These are phyloP conservation scores for Cladorhizidae sp. DNA, from an alignment of 37 sponge, comb jelly and placozoan genomes.

Conservation along the genomic window DNA sequence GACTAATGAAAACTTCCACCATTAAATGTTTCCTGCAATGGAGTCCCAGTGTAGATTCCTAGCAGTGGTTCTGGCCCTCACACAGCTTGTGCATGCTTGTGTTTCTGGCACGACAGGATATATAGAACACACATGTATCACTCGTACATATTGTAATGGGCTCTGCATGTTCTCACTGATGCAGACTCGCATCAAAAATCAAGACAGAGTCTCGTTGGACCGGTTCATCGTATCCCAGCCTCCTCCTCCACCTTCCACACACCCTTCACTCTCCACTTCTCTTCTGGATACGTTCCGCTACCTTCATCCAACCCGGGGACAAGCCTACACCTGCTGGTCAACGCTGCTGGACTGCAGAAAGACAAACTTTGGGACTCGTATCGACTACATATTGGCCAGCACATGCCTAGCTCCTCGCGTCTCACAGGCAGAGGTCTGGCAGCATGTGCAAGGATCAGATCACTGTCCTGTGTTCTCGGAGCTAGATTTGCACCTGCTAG, in stretches of 20 bases:
- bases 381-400: conserved; percentile 80
- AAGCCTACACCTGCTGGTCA: conserved; percentile 94
- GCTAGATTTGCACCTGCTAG: conserved; percentile 18
- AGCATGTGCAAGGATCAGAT: conserved; percentile 82
- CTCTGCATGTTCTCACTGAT: no score
- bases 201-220: not conserved
- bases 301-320: conserved; percentile 52
- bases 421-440: conserved; percentile 30
- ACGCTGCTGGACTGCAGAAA: conserved; percentile 68
- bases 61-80: no score
- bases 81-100: no score
- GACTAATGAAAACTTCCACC: no score
- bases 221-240: conserved; percentile 11
- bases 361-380: conserved; percentile 91
- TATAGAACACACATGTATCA: no score
- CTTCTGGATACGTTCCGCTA: conserved; percentile 79
- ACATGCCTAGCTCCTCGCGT: conserved; percentile 7
- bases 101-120: no score
- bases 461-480: conserved; percentile 90
- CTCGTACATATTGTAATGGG: no score
- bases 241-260: not conserved
- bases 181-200: no score
- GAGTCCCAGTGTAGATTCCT: no score
- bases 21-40: no score
- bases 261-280: not conserved